Evolutionary conservation across 1,140 invertebrate species (phyloP), one percentile per base, ranked within the genome.

Genomic region (Trialeurodes vaporariorum): DNA sequence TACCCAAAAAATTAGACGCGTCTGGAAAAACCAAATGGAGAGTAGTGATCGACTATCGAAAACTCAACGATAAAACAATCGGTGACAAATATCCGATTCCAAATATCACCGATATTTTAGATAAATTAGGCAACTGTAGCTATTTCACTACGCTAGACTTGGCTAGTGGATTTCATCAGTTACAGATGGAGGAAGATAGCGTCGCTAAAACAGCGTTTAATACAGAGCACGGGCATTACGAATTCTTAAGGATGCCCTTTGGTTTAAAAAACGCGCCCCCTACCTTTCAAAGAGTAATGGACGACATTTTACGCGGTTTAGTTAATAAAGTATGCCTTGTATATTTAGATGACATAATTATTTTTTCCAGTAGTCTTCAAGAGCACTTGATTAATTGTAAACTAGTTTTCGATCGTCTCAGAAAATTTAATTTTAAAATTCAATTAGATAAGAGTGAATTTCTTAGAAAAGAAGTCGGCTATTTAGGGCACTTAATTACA

Each of bases 1-100:
- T 68, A 1, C 60, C 64, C 2, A 68, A 68, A 27, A 68, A 68
- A 62, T 23, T 61, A 25, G 68, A 67, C n/a, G 34, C 65, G 1
- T 17, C n/a, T 17, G 65, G 74, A 78, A 68, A 71, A 70, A 22
- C 26, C 25, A 76, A 75, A 71, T 79, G 74, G 71, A 63, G 77
- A 34, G 58, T 79, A 2, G 75, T 76, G 9, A 71, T 78, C 5
- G 77, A 78, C 68, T 79, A 74, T 63, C 58, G 74, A 49, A 73
- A 73, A 72, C 60, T 79, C 5, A 80, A 79, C 66, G 65, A 73
- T 1, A 67, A 72, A 0, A 79, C 78, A 2, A 69, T 70, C 2
- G 67, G 70, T 21, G 77, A 78, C 58, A 70, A 66, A 26, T 85
- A 80, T 73, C 82, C 83, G 5, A 72, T 86, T n/a, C 83, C 81